A percentile compares a stretch with the other conserved stretches of the same genome.
These are phyloP conservation scores for Gulo gulo DNA, from an alignment of 2,113 vertebrate species.

Conservation along the genomic window DNA sequence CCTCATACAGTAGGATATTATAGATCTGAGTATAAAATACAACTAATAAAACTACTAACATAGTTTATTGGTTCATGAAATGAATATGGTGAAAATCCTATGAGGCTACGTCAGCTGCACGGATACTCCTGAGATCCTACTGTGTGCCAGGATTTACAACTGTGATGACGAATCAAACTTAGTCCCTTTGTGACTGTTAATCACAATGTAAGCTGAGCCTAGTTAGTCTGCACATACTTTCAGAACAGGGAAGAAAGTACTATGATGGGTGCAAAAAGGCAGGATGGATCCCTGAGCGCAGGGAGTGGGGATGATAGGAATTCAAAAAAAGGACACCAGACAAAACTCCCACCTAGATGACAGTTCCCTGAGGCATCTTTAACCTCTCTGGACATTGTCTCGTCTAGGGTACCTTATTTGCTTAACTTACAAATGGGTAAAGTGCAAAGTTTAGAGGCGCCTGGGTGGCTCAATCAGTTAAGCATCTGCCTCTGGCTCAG, in stretches of 20 bases:
- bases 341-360: neutral
- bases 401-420: neutral
- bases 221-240: neutral
- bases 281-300: neutral
- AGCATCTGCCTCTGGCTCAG: neutral
- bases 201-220: neutral
- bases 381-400: neutral
- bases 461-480: neutral
- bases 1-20: neutral
- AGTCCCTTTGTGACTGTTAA: neutral
- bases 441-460: neutral
- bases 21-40: neutral
- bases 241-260: neutral
- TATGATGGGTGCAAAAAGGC: neutral
- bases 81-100: neutral
- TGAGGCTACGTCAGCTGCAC: neutral
- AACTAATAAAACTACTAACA: neutral
- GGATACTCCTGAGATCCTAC: neutral
- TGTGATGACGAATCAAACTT: neutral
- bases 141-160: neutral
- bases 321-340: neutral
- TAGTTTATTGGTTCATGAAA: conserved; percentile 1
- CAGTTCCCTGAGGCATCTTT: neutral
- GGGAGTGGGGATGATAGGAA: neutral
- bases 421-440: neutral